phyloP scores from a whole-genome alignment of 2,888 invertebrate genomes.

The Troilus luridus region DNA sequence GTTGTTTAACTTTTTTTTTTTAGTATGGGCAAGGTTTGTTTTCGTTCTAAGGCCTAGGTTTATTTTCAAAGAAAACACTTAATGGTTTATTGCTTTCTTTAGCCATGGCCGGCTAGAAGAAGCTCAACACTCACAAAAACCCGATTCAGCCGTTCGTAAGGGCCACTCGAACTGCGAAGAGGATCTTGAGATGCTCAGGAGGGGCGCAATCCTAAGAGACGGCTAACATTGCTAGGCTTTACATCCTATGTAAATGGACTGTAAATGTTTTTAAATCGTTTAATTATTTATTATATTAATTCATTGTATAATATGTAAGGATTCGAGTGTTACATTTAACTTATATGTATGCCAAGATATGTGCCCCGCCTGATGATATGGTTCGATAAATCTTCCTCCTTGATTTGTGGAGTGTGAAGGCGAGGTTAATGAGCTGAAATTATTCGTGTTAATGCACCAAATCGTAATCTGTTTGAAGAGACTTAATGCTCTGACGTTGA shows the following conservation, averaged over 20 bases:
- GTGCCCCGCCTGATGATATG: background rate
- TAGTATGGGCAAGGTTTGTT: no score
- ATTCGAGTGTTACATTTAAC: background rate
- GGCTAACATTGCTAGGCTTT: background rate
- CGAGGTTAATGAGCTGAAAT: background rate
- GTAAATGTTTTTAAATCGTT: background rate
- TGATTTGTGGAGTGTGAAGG: slow-evolving; percentile 29
- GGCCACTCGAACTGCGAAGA: background rate
- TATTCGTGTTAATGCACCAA: slow-evolving; percentile 4
- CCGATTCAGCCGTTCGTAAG: background rate
- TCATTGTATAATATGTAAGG: background rate
- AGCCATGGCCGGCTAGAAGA: background rate
- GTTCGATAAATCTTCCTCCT: background rate
- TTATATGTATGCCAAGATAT: background rate
- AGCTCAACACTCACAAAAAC: slow-evolving; percentile 9
- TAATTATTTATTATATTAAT: background rate
- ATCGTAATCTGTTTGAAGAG: slow-evolving; percentile 14
- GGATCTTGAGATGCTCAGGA: background rate
- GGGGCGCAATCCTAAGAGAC: background rate
- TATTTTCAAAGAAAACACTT: background rate
- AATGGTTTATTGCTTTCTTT: background rate
- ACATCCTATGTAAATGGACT: background rate
- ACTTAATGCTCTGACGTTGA: background rate
- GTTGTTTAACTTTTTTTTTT: no score
- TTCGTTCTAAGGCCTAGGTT: background rate